phyloP scores from a whole-genome alignment of 1,140 invertebrate genomes.

The Globodera ellingtonae region DNA sequence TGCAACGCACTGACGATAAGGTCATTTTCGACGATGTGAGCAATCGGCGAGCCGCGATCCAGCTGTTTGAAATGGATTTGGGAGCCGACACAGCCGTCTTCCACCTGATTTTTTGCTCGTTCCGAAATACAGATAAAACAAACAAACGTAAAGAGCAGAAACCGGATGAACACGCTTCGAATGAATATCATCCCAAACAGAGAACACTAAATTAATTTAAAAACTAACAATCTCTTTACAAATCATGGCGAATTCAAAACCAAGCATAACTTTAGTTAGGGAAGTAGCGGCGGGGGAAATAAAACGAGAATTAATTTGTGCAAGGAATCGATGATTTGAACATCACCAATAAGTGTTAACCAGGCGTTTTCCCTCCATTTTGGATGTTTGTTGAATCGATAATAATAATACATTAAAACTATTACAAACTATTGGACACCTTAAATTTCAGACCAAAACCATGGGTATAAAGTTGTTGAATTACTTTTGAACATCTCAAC shows the following conservation, averaged over 20 bases:
- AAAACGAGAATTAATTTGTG: no score
- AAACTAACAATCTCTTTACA: background rate
- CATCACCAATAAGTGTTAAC: no score
- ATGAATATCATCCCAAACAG: constrained; percentile 43
- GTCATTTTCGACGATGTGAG: constrained; percentile 50
- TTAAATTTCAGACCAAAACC: no score
- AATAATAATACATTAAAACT: no score
- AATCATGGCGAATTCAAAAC: no score
- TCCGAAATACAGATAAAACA: background rate
- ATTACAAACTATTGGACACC: no score
- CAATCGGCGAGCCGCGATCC: constrained; percentile 28
- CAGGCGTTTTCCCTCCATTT: no score
- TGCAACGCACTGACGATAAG: constrained; percentile 41
- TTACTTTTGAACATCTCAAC: constrained; percentile 50
- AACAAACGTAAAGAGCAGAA: constrained; percentile 43
- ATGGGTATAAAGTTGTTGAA: no score
- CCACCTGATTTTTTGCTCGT: constrained; percentile 25
- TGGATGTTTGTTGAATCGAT: no score
- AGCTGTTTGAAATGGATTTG: constrained; percentile 46
- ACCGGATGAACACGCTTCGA: constrained; percentile 46
- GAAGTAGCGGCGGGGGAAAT: no score
- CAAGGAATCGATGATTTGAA: no score
- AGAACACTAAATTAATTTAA: constrained; percentile 42
- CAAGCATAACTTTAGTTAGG: no score
- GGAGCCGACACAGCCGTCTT: constrained; percentile 47